Conservation (phyloP, 2,797 vertebrate genomes). For the Cossypha dichroa region DNA sequence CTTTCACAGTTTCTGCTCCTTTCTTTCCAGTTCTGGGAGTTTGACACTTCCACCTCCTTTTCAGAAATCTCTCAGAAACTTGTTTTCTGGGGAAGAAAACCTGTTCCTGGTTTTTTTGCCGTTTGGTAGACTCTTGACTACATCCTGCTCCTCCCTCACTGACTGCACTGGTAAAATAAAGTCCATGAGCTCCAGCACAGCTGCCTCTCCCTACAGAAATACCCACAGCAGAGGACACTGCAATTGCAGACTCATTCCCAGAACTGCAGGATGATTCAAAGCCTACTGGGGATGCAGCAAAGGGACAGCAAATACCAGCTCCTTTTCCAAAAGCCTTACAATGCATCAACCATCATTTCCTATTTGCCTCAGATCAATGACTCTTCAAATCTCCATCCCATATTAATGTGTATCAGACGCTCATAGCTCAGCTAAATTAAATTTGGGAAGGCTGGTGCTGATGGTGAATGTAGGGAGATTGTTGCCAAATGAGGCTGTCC, state of each 20-base stretch:
- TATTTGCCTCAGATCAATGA: not conserved
- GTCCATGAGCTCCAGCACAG: not conserved
- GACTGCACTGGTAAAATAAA: not conserved
- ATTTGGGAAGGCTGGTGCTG: not conserved
- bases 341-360: not conserved
- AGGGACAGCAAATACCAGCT: not conserved
- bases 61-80: not conserved
- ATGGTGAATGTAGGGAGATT: not conserved
- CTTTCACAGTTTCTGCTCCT: not conserved
- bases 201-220: not conserved
- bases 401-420: not conserved
- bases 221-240: not conserved
- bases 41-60: not conserved
- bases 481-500: not conserved
- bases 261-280: not conserved
- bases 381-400: not conserved
- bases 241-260: not conserved
- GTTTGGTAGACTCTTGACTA: not conserved
- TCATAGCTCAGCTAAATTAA: not conserved
- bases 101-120: not conserved
- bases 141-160: not conserved
- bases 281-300: not conserved
- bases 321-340: not conserved
- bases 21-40: not conserved
- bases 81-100: not conserved